Base-by-base conservation (phyloP, 1,140 invertebrate genomes). In the Bombus difficillimus region DNA sequence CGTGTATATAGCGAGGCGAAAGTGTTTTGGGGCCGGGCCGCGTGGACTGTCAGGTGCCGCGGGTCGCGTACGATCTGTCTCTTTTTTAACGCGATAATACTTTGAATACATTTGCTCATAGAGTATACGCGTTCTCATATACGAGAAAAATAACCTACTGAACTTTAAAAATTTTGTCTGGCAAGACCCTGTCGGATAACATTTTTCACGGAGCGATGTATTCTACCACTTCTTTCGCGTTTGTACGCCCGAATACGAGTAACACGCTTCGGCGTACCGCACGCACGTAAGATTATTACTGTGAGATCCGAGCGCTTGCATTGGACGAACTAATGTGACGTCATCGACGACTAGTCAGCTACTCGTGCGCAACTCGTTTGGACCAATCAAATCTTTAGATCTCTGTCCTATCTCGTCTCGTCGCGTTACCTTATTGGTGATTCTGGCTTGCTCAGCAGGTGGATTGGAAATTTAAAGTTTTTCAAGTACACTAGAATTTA, bases 1-100 rank as follows among this genome's bases (percentile, higher is more conserved):
- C 80, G 80, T 88, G 86, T 89, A 84, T 87, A 83, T 84, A 89
- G 85, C 78, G 82, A 81, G 81, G 75, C 76, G 87, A 91, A 79
- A 83, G 71, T 91, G 90, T 90, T 90, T 91, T 88, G 80, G 80
- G 62, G 74, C 71, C 81, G 81, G 89, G 59, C 87, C 88, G 88
- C 90, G 85, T 87, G 89, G 88, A 89, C 86, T 88, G 87, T 85
- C 87, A 89, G 89, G 82, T 85, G 77, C 83, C 83, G 79, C 77
- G 53, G 57, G 41, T 85, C 77, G 75, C 82, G 76, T 82, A 83
- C 81, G 59, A 69, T 86, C 81, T 75, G 43, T 69, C 66, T 62
- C 62, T 80, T 75, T 81, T 59, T 84, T 85, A 47, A 82, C 72
- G 39, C 83, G 57, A 41, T 39, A 47, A 62, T 53, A 25, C 59